A percentile compares a stretch with the other conserved stretches of the same genome.
Conservation (phyloP, 2,113 vertebrate species). For the Psittacara wagleri region DNA sequence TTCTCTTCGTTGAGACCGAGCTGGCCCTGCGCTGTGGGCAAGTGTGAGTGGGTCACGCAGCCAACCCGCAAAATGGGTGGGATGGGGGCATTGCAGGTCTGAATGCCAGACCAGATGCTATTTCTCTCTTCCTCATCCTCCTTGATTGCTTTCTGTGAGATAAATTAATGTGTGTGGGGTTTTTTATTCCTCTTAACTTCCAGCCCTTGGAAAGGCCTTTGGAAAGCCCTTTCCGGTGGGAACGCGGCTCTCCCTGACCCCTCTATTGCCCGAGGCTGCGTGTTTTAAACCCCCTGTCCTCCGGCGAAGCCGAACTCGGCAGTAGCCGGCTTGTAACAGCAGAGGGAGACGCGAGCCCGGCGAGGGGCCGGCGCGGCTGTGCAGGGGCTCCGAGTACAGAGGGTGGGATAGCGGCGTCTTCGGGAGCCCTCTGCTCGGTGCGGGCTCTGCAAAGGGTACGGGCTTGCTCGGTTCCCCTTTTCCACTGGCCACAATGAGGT, state of each 20-base stretch:
- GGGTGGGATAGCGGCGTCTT: not conserved
- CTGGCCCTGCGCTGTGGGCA: not conserved
- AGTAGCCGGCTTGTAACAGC: not conserved
- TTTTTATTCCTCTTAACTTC: not conserved
- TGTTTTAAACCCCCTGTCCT: rapidly evolving
- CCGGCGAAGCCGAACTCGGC: rapidly evolving
- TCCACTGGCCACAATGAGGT: too few species aligned
- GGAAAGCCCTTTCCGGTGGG: not conserved
- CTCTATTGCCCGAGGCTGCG: rapidly evolving
- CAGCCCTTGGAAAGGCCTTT: not conserved
- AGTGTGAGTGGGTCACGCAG: rapidly evolving
- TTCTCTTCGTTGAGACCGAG: rapidly evolving
- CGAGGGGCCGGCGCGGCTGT: too few species aligned
- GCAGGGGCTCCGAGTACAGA: not conserved
- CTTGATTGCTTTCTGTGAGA: not conserved
- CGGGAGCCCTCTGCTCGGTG: not conserved
- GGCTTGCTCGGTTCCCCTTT: too few species aligned
- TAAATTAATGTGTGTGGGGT: rapidly evolving
- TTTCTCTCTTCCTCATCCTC: not conserved
- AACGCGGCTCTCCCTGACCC: rapidly evolving
- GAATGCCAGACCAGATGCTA: rapidly evolving
- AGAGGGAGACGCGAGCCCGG: conserved; percentile 25
- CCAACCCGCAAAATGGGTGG: not conserved
- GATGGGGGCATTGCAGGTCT: rapidly evolving
- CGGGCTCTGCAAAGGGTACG: not conserved